Evolutionary conservation across 2,113 vertebrate genomes (phyloP).

Genomic region (Channa argus): DNA sequence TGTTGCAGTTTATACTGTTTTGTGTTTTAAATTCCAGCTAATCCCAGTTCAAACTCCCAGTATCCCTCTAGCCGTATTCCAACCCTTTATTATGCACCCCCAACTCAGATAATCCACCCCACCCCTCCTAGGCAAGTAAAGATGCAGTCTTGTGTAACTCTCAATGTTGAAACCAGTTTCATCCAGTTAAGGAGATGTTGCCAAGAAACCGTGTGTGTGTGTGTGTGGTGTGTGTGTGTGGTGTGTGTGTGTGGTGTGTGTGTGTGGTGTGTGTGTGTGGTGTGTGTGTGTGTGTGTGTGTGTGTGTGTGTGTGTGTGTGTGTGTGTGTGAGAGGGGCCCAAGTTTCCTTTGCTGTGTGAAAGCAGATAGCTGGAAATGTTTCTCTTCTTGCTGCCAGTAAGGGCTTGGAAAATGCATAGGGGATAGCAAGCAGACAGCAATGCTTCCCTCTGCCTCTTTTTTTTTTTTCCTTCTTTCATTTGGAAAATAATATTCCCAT

Average conservation of each 20-base stretch:
- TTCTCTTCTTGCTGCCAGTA: slow-evolving; percentile 64
- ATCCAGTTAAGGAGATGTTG: slow-evolving; percentile 75
- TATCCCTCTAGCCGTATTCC: background rate
- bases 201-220: slow-evolving; percentile 55
- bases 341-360: slow-evolving; percentile 36
- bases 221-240: background rate
- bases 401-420: slow-evolving; percentile 12
- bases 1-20: background rate
- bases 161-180: slow-evolving; percentile 72
- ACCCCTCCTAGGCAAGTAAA: background rate
- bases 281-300: background rate
- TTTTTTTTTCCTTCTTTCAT: background rate
- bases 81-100: slow-evolving; percentile 7
- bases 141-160: slow-evolving; percentile 75
- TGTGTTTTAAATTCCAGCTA: slow-evolving; percentile 11
- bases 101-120: background rate
- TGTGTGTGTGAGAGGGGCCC: background rate
- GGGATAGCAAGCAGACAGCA: slow-evolving; percentile 4
- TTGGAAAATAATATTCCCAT: background rate
- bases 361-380: slow-evolving; percentile 62
- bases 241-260: slow-evolving; percentile 3
- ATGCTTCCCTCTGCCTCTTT: background rate
- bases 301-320: background rate
- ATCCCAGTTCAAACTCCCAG: slow-evolving; percentile 24
- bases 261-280: background rate